A percentile compares a stretch with the other conserved stretches of the same genome.
phyloP scores from a whole-genome alignment of 2,888 invertebrate species.

The Tolmerus cingulatus region DNA sequence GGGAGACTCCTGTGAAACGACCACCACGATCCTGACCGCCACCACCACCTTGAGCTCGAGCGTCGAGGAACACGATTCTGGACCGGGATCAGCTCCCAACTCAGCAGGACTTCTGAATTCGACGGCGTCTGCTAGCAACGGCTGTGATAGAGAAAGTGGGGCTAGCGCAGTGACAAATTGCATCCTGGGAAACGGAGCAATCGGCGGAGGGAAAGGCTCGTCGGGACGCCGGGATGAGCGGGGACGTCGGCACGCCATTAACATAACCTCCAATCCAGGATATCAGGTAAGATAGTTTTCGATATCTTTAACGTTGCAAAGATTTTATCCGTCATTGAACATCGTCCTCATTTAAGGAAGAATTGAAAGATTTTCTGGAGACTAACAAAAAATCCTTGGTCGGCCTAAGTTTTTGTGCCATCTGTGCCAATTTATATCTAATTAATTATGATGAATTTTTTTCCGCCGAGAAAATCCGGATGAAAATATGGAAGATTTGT shows the following conservation, averaged over 20 bases:
- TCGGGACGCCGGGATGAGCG: slow-evolving; percentile 32
- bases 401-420: too few species aligned
- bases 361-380: too few species aligned
- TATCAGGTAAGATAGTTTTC: slow-evolving; percentile 56
- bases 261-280: slow-evolving; percentile 64
- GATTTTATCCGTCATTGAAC: too few species aligned
- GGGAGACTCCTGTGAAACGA: slow-evolving; percentile 59
- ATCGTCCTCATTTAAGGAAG: too few species aligned
- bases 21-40: slow-evolving; percentile 56
- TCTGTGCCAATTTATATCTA: too few species aligned
- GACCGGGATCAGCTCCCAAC: slow-evolving; percentile 43
- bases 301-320: not conserved
- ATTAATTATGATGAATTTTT: too few species aligned
- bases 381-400: too few species aligned
- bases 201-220: slow-evolving; percentile 26
- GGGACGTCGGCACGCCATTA: slow-evolving; percentile 61
- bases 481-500: too few species aligned
- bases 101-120: not conserved
- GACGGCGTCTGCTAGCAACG: not conserved
- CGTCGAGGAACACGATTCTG: slow-evolving; percentile 46
- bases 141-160: not conserved
- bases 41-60: slow-evolving; percentile 58
- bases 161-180: not conserved
- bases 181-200: slow-evolving; percentile 25
- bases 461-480: too few species aligned